These are phyloP conservation scores for Abrostola tripartita DNA, from an alignment of 2,888 invertebrate genomes.

Conservation along the genomic window DNA sequence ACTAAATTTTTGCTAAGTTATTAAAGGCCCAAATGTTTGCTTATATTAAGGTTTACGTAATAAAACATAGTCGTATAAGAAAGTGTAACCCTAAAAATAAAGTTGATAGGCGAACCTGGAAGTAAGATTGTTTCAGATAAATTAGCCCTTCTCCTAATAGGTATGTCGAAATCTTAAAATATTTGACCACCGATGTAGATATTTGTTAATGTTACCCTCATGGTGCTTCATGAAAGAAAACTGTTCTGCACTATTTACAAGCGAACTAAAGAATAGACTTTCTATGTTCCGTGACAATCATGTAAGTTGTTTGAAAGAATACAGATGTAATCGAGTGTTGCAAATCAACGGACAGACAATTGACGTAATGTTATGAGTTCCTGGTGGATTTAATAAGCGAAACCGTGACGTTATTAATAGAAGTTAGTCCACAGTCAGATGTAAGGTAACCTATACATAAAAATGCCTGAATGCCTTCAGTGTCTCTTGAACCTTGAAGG, in stretches of 20 bases:
- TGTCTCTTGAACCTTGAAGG: too few species aligned
- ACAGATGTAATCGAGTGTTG: constrained; percentile 50
- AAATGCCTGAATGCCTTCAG: too few species aligned
- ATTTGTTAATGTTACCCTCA: neutral
- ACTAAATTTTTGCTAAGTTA: too few species aligned
- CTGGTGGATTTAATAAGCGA: constrained; percentile 47
- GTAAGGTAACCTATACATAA: too few species aligned
- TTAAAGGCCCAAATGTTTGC: too few species aligned
- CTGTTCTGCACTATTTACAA: constrained; percentile 16
- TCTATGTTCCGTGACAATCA: constrained; percentile 40
- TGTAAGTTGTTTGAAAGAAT: constrained; percentile 43
- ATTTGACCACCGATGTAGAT: neutral
- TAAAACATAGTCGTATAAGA: too few species aligned
- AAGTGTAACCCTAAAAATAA: too few species aligned
- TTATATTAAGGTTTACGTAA: too few species aligned
- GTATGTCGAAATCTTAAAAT: neutral
- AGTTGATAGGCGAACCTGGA: too few species aligned
- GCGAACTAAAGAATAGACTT: constrained; percentile 23
- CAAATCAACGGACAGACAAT: constrained; percentile 44
- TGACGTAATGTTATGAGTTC: constrained; percentile 42
- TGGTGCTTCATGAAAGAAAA: neutral
- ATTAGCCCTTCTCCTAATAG: too few species aligned
- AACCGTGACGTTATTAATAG: constrained; percentile 17
- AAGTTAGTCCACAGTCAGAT: neutral
- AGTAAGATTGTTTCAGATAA: too few species aligned